phyloP scores from a whole-genome alignment of 2,113 vertebrate genomes.

The Marcusenius ussheri region DNA sequence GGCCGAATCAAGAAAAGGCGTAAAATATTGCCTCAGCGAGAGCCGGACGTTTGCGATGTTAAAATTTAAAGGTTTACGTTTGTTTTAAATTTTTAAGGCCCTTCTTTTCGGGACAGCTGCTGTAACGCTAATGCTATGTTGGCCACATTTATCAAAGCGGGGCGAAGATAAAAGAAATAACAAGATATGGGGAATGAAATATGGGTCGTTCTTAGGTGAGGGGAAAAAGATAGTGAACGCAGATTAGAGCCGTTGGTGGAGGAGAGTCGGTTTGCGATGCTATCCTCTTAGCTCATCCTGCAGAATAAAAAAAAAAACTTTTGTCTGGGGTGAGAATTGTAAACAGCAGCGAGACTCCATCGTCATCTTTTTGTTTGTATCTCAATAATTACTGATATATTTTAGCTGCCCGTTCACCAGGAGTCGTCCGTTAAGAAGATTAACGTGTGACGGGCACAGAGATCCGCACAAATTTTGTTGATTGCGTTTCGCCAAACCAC shows the following conservation, averaged over 20 bases:
- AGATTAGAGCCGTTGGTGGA: conserved; percentile 29
- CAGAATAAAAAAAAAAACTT: conserved; percentile 7
- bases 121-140: conserved; percentile 8
- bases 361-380: conserved; percentile 9
- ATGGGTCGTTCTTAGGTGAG: conserved; percentile 29
- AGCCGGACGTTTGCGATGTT: background rate
- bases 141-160: conserved; percentile 33
- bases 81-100: background rate
- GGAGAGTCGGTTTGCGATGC: background rate
- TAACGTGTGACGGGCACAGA: background rate
- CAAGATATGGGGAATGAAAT: conserved; percentile 40
- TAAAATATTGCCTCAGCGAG: background rate
- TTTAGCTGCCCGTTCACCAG: background rate
- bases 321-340: background rate
- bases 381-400: conserved; percentile 8
- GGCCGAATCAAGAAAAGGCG: background rate
- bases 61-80: background rate
- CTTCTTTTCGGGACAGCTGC: background rate
- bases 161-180: conserved; percentile 40
- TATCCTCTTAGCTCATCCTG: background rate
- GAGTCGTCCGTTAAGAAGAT: background rate
- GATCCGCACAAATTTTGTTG: background rate
- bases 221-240: conserved; percentile 31
- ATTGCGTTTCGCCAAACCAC: background rate
- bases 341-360: background rate